Conservation (phyloP, 2,113 vertebrate species). For the Arizona elegans region DNA sequence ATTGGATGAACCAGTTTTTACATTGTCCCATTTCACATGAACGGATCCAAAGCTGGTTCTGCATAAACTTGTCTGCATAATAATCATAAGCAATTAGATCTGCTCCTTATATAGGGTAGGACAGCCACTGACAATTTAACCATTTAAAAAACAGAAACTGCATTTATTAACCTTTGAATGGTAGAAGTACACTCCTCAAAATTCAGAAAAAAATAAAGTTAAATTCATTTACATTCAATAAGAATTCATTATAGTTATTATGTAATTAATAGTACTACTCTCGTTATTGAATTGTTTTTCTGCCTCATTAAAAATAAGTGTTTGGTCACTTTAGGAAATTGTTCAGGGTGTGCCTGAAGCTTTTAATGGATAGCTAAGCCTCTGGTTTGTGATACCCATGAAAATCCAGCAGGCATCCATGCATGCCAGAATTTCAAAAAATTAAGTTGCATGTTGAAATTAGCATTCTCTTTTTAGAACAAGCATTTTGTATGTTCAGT, state of each 20-base stretch:
- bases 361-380: neutral
- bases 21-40: neutral
- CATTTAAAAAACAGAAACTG: neutral
- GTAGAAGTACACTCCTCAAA: neutral
- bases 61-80: neutral
- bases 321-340: neutral
- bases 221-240: neutral
- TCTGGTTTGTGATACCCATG: no score
- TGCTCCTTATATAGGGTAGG: neutral
- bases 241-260: neutral
- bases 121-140: neutral
- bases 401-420: neutral
- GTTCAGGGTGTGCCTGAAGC: neutral
- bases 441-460: neutral
- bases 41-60: neutral
- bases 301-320: neutral
- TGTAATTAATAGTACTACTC: neutral
- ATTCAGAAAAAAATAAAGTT: neutral
- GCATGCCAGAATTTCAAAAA: neutral
- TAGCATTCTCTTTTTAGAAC: neutral
- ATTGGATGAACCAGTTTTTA: neutral
- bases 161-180: neutral
- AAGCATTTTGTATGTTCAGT: neutral
- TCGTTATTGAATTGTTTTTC: neutral
- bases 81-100: neutral